Percentiles rank a stretch among this genome's conserved stretches.
Evolutionary conservation across 2,797 vertebrate species (phyloP).

Genomic region (Enteromius treurensis): DNA sequence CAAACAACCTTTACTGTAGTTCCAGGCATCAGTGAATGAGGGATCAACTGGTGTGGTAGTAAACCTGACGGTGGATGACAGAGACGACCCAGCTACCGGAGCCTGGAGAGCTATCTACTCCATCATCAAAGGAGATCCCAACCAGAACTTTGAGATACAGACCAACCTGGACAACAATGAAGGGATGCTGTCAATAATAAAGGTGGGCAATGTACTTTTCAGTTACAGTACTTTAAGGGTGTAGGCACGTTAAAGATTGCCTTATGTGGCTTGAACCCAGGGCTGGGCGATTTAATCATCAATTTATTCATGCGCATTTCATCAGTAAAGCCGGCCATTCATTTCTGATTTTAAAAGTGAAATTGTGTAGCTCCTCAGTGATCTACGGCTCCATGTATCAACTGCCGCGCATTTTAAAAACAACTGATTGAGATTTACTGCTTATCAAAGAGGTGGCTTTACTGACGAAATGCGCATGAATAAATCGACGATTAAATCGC

Average conservation of each 20-base stretch:
- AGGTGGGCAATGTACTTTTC: constrained; percentile 74
- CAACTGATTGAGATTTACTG: no score
- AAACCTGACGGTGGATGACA: constrained; percentile 92
- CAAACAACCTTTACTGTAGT: constrained; percentile 73
- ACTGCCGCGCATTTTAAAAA: no score
- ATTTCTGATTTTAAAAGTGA: no score
- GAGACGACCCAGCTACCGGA: constrained; percentile 89
- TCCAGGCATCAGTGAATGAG: constrained; percentile 91
- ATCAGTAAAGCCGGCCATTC: no score
- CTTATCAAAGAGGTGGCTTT: no score
- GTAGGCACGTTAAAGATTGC: background rate
- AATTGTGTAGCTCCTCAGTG: no score
- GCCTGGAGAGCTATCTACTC: constrained; percentile 92
- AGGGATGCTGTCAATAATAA: constrained; percentile 94
- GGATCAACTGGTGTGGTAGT: constrained; percentile 90
- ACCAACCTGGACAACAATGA: constrained; percentile 95
- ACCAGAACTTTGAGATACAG: constrained; percentile 91
- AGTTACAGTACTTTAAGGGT: background rate
- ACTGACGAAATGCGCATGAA: no score
- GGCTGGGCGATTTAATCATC: no score
- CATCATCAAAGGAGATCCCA: constrained; percentile 91
- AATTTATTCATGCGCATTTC: no score
- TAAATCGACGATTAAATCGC: no score
- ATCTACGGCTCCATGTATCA: no score
- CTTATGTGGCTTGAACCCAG: background rate